Evolutionary conservation across 2,888 invertebrate genomes (phyloP).

Genomic region (Thera obeliscata): DNA sequence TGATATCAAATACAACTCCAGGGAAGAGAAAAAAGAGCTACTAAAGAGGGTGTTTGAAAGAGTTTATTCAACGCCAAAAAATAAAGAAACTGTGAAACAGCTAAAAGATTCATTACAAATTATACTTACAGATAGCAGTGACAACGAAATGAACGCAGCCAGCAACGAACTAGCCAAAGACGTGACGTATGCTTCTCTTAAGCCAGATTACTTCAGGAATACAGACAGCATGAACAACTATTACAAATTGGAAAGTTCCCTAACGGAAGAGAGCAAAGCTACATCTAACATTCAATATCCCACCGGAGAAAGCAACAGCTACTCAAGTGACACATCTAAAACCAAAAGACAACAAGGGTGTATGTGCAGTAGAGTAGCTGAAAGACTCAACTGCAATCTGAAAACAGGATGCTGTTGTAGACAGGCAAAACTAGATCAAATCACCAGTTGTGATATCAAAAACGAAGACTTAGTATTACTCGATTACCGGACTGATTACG

Average conservation of each 20-base stretch:
- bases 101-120: slow-evolving; percentile 58
- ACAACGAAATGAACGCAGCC: slow-evolving; percentile 43
- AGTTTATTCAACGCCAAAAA: slow-evolving; percentile 51
- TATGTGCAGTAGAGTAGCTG: slow-evolving; percentile 59
- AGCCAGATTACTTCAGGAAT: slow-evolving; percentile 54
- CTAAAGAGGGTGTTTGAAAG: slow-evolving; percentile 61
- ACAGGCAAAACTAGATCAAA: slow-evolving; percentile 47
- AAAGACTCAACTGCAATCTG: slow-evolving; percentile 51
- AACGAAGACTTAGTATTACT: slow-evolving; percentile 45
- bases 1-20: slow-evolving; percentile 44
- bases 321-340: slow-evolving; percentile 42
- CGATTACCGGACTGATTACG: slow-evolving; percentile 46
- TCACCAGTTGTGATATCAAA: slow-evolving; percentile 55
- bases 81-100: slow-evolving; percentile 52
- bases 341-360: slow-evolving; percentile 45
- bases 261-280: slow-evolving; percentile 39
- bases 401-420: slow-evolving; percentile 49
- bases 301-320: slow-evolving; percentile 48
- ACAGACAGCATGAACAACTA: slow-evolving; percentile 62
- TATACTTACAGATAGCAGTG: slow-evolving; percentile 63
- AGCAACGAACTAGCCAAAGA: slow-evolving; percentile 54
- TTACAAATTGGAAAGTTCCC: slow-evolving; percentile 48
- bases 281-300: slow-evolving; percentile 43
- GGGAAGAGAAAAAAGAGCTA: slow-evolving; percentile 59
- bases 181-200: slow-evolving; percentile 53